Percentiles rank a stretch among this genome's conserved stretches.
Conservation (phyloP, 2,888 invertebrate species). For the Entomobrya multifasciata region DNA sequence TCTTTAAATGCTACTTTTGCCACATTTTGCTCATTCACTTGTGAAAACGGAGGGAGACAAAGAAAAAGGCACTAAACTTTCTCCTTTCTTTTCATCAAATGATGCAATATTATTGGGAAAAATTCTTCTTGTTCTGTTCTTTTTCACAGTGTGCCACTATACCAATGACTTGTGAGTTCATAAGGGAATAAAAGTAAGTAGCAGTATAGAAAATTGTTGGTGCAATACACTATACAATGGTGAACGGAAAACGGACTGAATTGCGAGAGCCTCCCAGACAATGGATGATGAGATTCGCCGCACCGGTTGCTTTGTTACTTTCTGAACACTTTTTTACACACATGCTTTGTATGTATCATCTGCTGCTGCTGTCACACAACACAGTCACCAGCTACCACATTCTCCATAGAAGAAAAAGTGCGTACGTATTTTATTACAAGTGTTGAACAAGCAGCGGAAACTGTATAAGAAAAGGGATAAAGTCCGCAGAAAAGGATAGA, state of each 20-base stretch:
- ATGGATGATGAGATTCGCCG: constrained; percentile 36
- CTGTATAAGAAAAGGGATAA: no score
- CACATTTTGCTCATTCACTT: constrained; percentile 63
- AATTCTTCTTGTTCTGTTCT: neutral
- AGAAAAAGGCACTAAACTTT: constrained; percentile 54
- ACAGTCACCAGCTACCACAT: neutral
- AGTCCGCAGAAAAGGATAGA: neutral
- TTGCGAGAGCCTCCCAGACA: neutral
- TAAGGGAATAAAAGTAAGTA: neutral
- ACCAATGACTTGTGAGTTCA: no score
- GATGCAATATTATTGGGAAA: constrained; percentile 39
- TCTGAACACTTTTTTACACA: neutral
- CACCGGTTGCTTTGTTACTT: constrained; percentile 32
- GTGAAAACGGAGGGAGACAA: constrained; percentile 31
- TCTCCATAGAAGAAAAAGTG: constrained; percentile 28
- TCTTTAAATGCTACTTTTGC: constrained; percentile 67
- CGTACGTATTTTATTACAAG: constrained; percentile 6
- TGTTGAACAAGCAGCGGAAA: constrained; percentile 15
- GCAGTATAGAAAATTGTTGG: neutral
- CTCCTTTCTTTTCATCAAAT: constrained; percentile 60
- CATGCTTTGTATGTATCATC: constrained; percentile 10
- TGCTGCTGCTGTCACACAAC: neutral
- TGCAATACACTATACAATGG: constrained; percentile 11
- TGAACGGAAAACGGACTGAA: neutral
- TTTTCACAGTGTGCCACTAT: neutral